A percentile compares a stretch with the other conserved stretches of the same genome.
Evolutionary conservation across 2,797 vertebrate species (phyloP).

Genomic region (Falco biarmicus): DNA sequence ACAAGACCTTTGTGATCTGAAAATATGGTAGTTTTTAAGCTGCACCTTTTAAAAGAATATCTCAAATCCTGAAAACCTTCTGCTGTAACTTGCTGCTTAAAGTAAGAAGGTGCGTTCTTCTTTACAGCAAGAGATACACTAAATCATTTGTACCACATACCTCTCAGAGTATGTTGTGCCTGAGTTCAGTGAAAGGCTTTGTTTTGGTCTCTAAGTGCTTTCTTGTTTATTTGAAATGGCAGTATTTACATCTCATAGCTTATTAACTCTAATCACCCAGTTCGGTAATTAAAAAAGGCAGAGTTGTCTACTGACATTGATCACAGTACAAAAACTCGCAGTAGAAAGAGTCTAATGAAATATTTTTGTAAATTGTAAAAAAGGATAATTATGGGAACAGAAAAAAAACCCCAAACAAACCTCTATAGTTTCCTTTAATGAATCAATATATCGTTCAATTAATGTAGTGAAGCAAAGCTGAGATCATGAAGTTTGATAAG

Average conservation of each 20-base stretch:
- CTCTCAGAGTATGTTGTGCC: neutral
- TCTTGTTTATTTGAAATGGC: slow-evolving; percentile 67
- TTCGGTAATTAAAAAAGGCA: slow-evolving; percentile 67
- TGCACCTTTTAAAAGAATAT: slow-evolving; percentile 3
- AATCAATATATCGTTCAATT: neutral
- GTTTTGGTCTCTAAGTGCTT: slow-evolving; percentile 34
- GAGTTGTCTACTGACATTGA: slow-evolving; percentile 58
- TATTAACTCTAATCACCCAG: slow-evolving; percentile 66
- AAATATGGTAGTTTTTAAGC: slow-evolving; percentile 20
- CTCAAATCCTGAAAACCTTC: neutral
- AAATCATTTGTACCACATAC: neutral
- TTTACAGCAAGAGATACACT: neutral
- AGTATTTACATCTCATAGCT: slow-evolving; percentile 63
- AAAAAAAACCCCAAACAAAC: neutral
- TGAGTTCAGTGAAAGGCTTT: slow-evolving; percentile 38
- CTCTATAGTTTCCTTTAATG: neutral
- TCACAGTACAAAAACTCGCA: slow-evolving; percentile 58
- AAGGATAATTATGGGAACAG: neutral
- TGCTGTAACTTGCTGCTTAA: neutral
- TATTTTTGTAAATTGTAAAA: slow-evolving; percentile 26
- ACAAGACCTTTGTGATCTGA: neutral
- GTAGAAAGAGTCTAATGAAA: slow-evolving; percentile 32
- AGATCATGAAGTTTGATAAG: neutral
- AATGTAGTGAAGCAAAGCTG: neutral
- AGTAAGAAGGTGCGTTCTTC: neutral